Percentiles rank a stretch among this genome's conserved stretches.
Evolutionary conservation across 2,113 vertebrate species (phyloP).

Genomic region (Genyomyrus donnyi): DNA sequence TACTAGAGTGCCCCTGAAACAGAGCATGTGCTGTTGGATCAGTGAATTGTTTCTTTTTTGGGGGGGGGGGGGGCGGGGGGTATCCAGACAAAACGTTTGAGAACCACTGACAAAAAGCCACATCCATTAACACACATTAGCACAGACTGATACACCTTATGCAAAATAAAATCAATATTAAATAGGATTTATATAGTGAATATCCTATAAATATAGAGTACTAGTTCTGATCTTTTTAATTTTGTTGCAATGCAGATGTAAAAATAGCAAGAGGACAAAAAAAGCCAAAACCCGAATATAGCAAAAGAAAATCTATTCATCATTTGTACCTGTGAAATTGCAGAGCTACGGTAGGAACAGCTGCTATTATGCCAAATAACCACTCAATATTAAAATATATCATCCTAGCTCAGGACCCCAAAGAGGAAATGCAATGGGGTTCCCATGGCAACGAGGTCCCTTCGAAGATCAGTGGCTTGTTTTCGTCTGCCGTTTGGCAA

Average conservation of each 20-base stretch:
- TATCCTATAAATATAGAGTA: not conserved
- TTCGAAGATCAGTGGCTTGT: not conserved
- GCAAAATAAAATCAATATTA: constrained; percentile 1
- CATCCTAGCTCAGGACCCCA: not conserved
- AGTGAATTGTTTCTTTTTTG: not conserved
- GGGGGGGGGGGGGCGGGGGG: not conserved
- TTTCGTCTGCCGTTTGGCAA: not conserved
- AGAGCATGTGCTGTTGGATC: not conserved
- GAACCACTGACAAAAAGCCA: not conserved
- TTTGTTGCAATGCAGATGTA: not conserved
- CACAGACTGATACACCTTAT: not conserved
- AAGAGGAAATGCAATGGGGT: not conserved
- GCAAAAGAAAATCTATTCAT: not conserved
- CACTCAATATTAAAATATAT: not conserved
- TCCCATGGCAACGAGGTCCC: not conserved
- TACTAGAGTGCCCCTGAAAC: not conserved
- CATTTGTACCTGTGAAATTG: not conserved
- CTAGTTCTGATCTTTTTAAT: not conserved
- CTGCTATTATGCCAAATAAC: not conserved
- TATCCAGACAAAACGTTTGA: not conserved
- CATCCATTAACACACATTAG: not conserved
- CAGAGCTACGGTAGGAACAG: not conserved
- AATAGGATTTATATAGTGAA: constrained; percentile 1
- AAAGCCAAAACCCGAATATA: not conserved
- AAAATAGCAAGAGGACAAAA: not conserved